These are phyloP conservation scores for Cyphomyrmex costatus DNA, from an alignment of 1,140 invertebrate genomes.

Conservation along the genomic window DNA sequence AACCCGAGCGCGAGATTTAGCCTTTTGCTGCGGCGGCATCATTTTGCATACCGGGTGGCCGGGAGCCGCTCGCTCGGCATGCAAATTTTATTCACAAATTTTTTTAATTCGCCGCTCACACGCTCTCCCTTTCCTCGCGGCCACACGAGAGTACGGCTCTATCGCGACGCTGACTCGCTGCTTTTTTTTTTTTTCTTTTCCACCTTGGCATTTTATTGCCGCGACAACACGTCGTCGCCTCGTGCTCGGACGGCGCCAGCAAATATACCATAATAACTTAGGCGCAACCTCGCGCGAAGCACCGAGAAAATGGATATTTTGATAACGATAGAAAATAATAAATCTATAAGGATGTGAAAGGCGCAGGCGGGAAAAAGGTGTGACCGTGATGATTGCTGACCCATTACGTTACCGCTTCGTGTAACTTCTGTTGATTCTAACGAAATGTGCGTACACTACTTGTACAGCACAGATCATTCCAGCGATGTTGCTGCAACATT, in stretches of 20 bases:
- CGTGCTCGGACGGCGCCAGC: background rate
- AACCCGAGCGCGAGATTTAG: constrained; percentile 70
- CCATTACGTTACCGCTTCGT: constrained; percentile 49
- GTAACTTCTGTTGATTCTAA: constrained; percentile 33
- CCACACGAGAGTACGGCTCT: background rate
- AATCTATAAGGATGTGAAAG: constrained; percentile 49
- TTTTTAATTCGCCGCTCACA: constrained; percentile 36
- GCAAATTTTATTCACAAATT: constrained; percentile 52
- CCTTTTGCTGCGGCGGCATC: constrained; percentile 41
- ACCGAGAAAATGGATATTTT: constrained; percentile 41
- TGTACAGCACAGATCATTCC: background rate
- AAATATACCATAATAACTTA: background rate
- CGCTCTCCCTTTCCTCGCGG: constrained; percentile 2
- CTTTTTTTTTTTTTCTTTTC: background rate
- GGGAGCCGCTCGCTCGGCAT: background rate
- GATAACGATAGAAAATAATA: constrained; percentile 10
- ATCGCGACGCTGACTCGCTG: constrained; percentile 1
- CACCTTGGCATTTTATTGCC: constrained; percentile 63
- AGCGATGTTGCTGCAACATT: too few species aligned
- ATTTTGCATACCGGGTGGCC: background rate
- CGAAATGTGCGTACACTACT: background rate
- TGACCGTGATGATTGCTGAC: constrained; percentile 61
- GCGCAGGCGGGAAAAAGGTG: constrained; percentile 2
- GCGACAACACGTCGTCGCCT: background rate
- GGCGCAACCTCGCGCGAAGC: background rate